These are phyloP conservation scores for Enteromius paludinosus DNA, from an alignment of 2,797 vertebrate species.

Conservation along the genomic window DNA sequence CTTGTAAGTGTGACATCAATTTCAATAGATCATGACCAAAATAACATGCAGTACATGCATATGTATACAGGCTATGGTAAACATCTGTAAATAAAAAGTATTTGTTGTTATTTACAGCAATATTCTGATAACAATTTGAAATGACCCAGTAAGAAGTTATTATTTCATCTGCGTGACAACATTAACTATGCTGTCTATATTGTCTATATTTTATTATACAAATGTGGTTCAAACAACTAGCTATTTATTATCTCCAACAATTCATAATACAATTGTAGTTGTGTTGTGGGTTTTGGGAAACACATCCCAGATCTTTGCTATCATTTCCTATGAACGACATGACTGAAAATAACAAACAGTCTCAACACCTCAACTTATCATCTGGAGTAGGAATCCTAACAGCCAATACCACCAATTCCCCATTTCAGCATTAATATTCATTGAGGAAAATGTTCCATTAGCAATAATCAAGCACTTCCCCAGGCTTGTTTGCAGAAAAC, in stretches of 20 bases:
- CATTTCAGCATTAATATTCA: constrained; percentile 64
- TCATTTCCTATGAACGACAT: background rate
- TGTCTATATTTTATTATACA: background rate
- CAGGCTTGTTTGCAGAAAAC: constrained; percentile 61
- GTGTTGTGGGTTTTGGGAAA: background rate
- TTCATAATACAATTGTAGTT: background rate
- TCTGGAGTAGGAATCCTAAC: constrained; percentile 46
- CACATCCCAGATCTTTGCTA: background rate
- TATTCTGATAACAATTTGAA: background rate
- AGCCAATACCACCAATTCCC: constrained; percentile 62
- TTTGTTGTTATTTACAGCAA: background rate
- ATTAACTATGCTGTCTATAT: background rate
- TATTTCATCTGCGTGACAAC: background rate
- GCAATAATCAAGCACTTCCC: constrained; percentile 63
- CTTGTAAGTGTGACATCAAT: background rate
- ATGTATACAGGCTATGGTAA: background rate
- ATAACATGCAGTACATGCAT: background rate
- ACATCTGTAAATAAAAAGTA: background rate
- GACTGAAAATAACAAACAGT: constrained; percentile 39
- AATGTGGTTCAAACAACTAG: background rate
- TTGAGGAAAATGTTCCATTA: constrained; percentile 64
- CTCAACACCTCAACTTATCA: constrained; percentile 38
- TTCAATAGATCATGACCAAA: background rate
- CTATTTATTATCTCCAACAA: background rate
- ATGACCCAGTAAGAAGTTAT: background rate